These are phyloP conservation scores for Abramis brama DNA, from an alignment of 2,113 vertebrate species.

Conservation along the genomic window DNA sequence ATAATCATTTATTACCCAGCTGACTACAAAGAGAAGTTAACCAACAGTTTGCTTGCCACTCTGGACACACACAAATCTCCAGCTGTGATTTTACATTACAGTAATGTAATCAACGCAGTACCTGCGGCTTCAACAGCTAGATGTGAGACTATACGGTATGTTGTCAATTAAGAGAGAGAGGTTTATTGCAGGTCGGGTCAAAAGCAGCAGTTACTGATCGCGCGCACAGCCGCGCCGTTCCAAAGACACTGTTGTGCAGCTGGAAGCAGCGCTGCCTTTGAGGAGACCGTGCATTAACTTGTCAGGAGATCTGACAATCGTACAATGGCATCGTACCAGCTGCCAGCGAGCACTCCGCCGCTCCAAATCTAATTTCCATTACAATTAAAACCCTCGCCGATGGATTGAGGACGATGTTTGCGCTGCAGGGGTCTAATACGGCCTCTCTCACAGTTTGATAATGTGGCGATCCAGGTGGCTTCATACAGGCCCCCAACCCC, in stretches of 20 bases:
- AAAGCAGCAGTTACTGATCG: constrained; percentile 29
- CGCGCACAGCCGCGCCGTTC: constrained; percentile 26
- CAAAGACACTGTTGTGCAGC: constrained; percentile 52
- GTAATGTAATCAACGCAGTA: constrained; percentile 5
- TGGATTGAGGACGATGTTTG: constrained; percentile 67
- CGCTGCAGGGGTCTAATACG: constrained; percentile 70
- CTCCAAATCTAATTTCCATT: constrained; percentile 71
- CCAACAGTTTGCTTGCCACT: background rate
- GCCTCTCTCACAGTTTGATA: constrained; percentile 61
- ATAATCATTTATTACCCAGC: too few relatives aligned
- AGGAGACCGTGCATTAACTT: constrained; percentile 59
- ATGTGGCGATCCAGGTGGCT: constrained; percentile 67
- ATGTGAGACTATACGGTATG: background rate
- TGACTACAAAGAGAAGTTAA: background rate
- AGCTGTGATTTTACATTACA: background rate
- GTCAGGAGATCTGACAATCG: constrained; percentile 59
- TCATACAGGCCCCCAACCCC: constrained; percentile 40
- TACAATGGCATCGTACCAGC: constrained; percentile 55
- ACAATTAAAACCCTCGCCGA: constrained; percentile 68
- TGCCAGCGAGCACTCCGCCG: constrained; percentile 32
- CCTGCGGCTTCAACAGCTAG: constrained; percentile 16
- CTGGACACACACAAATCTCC: background rate
- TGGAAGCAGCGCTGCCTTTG: constrained; percentile 47
- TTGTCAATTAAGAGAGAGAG: constrained; percentile 19
- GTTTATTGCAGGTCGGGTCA: constrained; percentile 41